Conservation (phyloP, 2,797 vertebrate species). For the Pseudochirops cupreus region DNA sequence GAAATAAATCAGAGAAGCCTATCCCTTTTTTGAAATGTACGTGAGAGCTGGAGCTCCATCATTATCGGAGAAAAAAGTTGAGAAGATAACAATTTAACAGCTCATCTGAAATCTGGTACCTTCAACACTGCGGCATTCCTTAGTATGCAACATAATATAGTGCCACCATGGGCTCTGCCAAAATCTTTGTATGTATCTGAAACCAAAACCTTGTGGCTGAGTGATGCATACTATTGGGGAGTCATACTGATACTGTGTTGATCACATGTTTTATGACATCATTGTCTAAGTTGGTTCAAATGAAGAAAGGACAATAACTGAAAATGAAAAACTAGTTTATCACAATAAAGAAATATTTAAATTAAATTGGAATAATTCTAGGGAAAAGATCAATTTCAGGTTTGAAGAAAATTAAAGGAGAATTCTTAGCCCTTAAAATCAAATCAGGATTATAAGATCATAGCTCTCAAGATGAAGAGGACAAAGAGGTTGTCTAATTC, state of each 20-base stretch:
- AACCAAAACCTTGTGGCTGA: not conserved
- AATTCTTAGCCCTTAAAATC: not conserved
- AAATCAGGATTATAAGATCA: not conserved
- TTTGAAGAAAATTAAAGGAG: not conserved
- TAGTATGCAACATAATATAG: not conserved
- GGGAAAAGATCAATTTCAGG: not conserved
- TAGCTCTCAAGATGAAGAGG: not conserved
- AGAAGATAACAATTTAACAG: not conserved
- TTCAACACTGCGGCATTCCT: not conserved
- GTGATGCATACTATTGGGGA: not conserved
- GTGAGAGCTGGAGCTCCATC: not conserved
- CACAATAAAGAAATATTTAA: not conserved
- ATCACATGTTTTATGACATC: not conserved
- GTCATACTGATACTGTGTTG: not conserved
- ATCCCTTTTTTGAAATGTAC: not conserved
- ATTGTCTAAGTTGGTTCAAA: not conserved
- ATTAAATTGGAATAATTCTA: not conserved
- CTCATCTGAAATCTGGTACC: not conserved
- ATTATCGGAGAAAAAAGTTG: constrained; percentile 42
- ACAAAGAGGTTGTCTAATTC: not conserved
- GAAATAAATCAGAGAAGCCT: constrained; percentile 20
- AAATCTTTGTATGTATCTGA: not conserved
- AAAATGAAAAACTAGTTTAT: not conserved
- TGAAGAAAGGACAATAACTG: not conserved
- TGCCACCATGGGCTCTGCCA: not conserved